Conservation (phyloP, 2,113 vertebrate genomes). For the Stictonetta naevosa region DNA sequence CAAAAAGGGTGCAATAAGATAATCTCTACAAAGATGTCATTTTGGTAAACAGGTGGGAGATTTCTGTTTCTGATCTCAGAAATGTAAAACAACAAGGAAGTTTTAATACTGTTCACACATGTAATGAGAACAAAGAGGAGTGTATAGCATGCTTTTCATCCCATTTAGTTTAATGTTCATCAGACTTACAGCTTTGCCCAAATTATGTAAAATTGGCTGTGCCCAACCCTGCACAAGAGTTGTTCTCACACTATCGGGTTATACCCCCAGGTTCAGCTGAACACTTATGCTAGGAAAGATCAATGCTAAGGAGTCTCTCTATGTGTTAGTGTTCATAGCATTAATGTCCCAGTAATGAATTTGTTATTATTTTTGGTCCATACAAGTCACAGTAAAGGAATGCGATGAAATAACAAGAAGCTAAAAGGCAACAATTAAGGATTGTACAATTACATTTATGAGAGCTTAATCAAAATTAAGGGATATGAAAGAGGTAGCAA, state of each 20-base stretch:
- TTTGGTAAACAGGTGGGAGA: background rate
- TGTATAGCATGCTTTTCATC: background rate
- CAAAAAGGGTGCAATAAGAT: background rate
- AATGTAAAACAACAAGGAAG: background rate
- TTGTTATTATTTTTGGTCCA: background rate
- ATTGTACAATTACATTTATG: background rate
- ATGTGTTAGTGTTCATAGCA: background rate
- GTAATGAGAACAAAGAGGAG: background rate
- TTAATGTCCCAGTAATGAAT: background rate
- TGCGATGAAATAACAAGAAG: background rate
- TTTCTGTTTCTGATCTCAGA: background rate
- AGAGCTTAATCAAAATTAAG: background rate
- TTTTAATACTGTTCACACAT: background rate
- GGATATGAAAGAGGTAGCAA: background rate
- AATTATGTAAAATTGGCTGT: background rate
- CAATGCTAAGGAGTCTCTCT: background rate
- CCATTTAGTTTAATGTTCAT: background rate
- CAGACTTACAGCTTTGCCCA: fast-evolving
- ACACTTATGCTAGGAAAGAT: background rate
- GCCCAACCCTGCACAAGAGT: background rate
- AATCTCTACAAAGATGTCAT: background rate
- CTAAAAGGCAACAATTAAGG: background rate
- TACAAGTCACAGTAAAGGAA: background rate
- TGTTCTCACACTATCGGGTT: background rate
- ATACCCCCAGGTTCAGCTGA: background rate